Evolutionary conservation across 2,113 vertebrate species (phyloP), one percentile per base, ranked within the genome.

Genomic region (Coptodon rendalli): DNA sequence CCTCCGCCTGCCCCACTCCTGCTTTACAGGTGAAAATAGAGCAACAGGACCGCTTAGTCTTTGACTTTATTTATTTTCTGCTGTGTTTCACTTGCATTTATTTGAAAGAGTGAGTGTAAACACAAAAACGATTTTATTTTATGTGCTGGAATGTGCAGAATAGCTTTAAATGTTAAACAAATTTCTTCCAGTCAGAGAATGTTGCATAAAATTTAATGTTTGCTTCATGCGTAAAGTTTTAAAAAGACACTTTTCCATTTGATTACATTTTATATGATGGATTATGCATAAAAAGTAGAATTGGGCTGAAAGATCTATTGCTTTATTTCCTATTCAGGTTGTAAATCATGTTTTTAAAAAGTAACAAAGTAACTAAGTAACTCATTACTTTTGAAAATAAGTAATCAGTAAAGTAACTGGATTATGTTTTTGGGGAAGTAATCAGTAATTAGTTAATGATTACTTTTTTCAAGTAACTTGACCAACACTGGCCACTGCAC

Each of bases 91-190:
- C 9, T 0, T 22, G n/a, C 5, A 53, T 53, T 0, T 54, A 22
- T 54, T 22, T 6, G n/a, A 54, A 54, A 6, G n/a, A 54, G 0
- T 54, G 10, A 22, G 5, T 11, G 9, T 54, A 12, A 54, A 54
- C 53, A 54, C n/a, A 54, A 1, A 12, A 54, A 0, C 1, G 0
- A 12, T 22, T 22, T 54, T 12, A 12, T 12, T 54, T 6, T 6
- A 12, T 54, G 0, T 54, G 52, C n/a, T 54, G 5, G 10, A 54
- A 54, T 54, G 5, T 54, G n/a, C 10, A 54, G 10, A 12, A 12
- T 6, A 24, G 6, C n/a, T 12, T 22, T 24, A 6, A 54, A 54
- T 56, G 2, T 56, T 56, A 0, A 56, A 24, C 53, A 0, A 56
- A 56, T 56, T 24, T 24, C 22, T 56, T 56, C 22, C n/a, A 56